Evolutionary conservation across 2,113 vertebrate genomes (phyloP).

Genomic region (Eolophus roseicapilla): DNA sequence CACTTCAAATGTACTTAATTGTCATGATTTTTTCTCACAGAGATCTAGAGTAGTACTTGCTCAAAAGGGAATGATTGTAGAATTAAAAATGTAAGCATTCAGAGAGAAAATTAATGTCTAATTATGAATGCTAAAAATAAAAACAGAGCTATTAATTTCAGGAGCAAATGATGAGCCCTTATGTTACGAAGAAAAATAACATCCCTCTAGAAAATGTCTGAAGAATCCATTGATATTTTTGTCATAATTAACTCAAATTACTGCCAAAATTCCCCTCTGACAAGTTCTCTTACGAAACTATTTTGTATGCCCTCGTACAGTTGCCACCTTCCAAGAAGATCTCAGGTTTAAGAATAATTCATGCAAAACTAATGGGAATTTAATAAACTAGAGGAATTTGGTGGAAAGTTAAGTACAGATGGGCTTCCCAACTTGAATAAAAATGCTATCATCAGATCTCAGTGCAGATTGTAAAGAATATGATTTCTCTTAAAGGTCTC

Average conservation of each 20-base stretch:
- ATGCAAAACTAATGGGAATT: neutral
- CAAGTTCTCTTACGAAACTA: neutral
- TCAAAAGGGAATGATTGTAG: conserved; percentile 23
- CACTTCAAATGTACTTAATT: neutral
- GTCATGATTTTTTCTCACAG: neutral
- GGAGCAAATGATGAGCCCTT: conserved; percentile 17
- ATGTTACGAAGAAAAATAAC: conserved; percentile 34
- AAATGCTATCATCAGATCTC: neutral
- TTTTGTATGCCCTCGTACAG: neutral
- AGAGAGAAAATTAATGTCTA: conserved; percentile 46
- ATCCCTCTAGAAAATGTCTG: conserved; percentile 27
- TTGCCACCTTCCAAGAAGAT: neutral
- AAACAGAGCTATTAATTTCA: conserved; percentile 55
- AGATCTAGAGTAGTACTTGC: neutral
- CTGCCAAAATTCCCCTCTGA: conserved; percentile 15
- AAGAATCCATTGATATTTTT: conserved; percentile 49
- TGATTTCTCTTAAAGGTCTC: neutral
- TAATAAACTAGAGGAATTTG: neutral
- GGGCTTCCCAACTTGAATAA: neutral
- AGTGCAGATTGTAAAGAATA: neutral
- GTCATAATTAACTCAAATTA: conserved; percentile 19
- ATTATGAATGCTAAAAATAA: conserved; percentile 63
- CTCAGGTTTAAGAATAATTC: neutral
- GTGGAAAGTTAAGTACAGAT: neutral
- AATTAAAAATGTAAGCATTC: conserved; percentile 43